Percentiles rank a stretch among this genome's conserved stretches.
Evolutionary conservation across 2,797 vertebrate species (phyloP).

Genomic region (Ciconia nigra): DNA sequence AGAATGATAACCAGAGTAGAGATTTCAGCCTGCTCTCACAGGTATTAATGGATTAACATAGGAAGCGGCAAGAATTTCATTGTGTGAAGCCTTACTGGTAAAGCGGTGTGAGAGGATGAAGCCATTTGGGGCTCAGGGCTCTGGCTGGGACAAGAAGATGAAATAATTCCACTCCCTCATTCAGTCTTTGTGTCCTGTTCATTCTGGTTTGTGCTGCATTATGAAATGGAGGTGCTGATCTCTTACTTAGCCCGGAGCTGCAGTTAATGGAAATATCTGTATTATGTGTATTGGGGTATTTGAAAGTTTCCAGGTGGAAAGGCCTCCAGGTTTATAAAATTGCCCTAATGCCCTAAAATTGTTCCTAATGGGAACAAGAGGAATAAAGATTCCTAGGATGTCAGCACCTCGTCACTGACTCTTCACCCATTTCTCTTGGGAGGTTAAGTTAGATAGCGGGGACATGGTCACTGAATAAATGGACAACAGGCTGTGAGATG

Average conservation of each 20-base stretch:
- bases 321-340: background rate
- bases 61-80: background rate
- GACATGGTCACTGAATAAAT: background rate
- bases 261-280: background rate
- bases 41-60: conserved; percentile 46
- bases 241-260: background rate
- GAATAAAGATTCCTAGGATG: background rate
- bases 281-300: background rate
- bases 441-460: background rate
- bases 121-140: conserved; percentile 4
- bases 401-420: background rate
- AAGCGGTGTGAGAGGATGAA: conserved; percentile 1
- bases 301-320: background rate
- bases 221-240: conserved; percentile 17
- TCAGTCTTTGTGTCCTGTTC: background rate
- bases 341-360: background rate
- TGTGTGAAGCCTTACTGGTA: conserved; percentile 3
- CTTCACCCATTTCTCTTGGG: background rate
- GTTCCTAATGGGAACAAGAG: background rate
- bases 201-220: background rate
- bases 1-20: background rate
- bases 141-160: background rate
- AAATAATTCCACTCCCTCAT: conserved; percentile 1
- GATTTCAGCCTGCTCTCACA: conserved; percentile 1
- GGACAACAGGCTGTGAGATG: background rate